Evolutionary conservation across 1,140 invertebrate genomes (phyloP), one percentile per base, ranked within the genome.

Genomic region (Listronotus bonariensis): DNA sequence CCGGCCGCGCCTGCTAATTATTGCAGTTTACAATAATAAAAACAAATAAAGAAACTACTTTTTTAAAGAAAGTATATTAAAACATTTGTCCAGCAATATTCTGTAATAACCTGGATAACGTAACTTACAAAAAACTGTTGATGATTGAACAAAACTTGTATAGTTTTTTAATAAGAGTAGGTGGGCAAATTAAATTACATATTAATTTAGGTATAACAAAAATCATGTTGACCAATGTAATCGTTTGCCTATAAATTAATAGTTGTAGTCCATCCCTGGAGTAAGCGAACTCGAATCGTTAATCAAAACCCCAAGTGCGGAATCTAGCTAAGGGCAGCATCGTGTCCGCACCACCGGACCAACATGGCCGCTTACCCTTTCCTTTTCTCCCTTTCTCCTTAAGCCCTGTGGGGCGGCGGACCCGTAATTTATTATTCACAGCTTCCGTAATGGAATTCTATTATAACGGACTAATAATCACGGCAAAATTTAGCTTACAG

Each of bases 341-440:
- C 68, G 61, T 72, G 74, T 74, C 73, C 74, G 72, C 72, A 68
- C 61, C 65, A 62, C 72, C 68, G 72, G 72, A 76, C 74, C 71
- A 72, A 68, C 71, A 75, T 75, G 72, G 72, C 71, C 68, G 59
- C 63, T 42, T 15, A 51, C 48, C 58, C 48, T 48, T 59, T 60
- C 36, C 58, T 34, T 18, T 49, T 51, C 48, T 32, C 58, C 68
- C 56, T 54, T 54, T 54, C 26, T 45, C 40, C 68, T 52, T 46
- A 20, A 38, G 41, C 45, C 55, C 60, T 62, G 38, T 51, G 20
- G 66, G 57, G 57, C 55, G 55, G 59, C 69, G 63, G 67, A 68
- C 70, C 69, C 69, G 67, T 73, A 73, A 76, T 76, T 76, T 76
- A 76, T 76, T 76, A 76, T 76, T 76, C 74, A 72, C 74, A 71